Percentiles rank a stretch among this genome's conserved stretches.
These are phyloP conservation scores for Schizopygopsis malacanthus DNA, from an alignment of 2,797 vertebrate species.

Conservation along the genomic window DNA sequence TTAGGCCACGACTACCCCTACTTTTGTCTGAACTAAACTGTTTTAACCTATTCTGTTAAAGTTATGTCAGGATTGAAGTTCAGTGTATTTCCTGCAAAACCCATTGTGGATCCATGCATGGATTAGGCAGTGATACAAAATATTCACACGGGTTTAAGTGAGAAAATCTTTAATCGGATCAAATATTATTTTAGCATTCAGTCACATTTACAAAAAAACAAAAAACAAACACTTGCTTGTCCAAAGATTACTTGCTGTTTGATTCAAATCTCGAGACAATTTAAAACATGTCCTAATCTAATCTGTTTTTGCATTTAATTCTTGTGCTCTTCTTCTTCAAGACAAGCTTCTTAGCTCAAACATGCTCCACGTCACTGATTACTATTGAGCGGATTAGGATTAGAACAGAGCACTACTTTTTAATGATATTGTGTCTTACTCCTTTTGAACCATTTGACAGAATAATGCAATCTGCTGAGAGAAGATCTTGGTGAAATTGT, in stretches of 20 bases:
- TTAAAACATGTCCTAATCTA: neutral
- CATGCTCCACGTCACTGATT: conserved; percentile 18
- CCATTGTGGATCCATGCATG: neutral
- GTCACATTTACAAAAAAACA: neutral
- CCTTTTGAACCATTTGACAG: conserved; percentile 33
- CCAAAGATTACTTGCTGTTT: neutral
- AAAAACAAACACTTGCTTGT: neutral
- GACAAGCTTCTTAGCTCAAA: conserved; percentile 23
- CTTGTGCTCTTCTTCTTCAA: neutral
- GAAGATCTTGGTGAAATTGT: neutral
- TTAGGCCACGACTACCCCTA: too few species aligned
- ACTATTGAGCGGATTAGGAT: conserved; percentile 31
- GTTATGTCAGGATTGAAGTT: neutral
- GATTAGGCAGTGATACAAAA: neutral
- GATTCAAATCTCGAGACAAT: neutral
- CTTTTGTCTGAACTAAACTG: too few species aligned
- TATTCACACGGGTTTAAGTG: neutral
- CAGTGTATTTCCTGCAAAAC: neutral
- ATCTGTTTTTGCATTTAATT: conserved; percentile 16
- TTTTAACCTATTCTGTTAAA: too few species aligned
- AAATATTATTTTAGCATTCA: neutral
- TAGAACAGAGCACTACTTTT: conserved; percentile 10
- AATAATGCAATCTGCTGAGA: neutral
- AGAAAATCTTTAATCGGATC: neutral
- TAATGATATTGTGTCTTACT: conserved; percentile 19